Evolutionary conservation across 2,113 vertebrate genomes (phyloP), one percentile per base, ranked within the genome.

Genomic region (Leucosticte australis): DNA sequence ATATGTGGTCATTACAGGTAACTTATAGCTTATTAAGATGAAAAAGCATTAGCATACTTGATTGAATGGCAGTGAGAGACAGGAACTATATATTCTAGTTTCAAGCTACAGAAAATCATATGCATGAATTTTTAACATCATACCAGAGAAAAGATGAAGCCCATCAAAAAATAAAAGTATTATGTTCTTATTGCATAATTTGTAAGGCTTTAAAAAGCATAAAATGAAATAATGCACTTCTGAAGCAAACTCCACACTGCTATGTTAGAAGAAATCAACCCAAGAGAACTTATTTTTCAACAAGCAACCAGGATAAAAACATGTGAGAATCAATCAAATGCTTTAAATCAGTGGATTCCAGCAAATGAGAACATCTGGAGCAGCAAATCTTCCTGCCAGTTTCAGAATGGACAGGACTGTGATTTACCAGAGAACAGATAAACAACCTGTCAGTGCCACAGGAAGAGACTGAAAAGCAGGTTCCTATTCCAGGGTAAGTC

Each of bases 321-420:
- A 83, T 44, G 21, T 63, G 47, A 37, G 83, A 90, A 74, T 92
- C 69, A 78, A 71, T 75, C 87, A 87, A 71, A 91, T 44, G 52
- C 44, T 80, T 91, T 79, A 89, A 65, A 94, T 91, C 81, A 55
- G 78, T 27, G 70, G 75, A 85, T 44, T 78, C 22, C 71, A 88
- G 59, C 35, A 95, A 90, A 94, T 13, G 52, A 80, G 79, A 91
- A 63, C 64, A 97, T 42, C 76, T 80, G 82, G 92, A 90, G 55
- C 69, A 93, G 71, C 84, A 96, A 93, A 90, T 94, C 68, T 77
- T 71, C 27, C 89, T 90, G 60, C 86, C 56, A 49, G 42, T 67
- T 87, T 56, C 24, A 19, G 73, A 84, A 83, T 5, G 62, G 80
- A 71, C 77, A 92, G 53, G 52, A 17, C 42, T 17, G n/a, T 42